phyloP scores from a whole-genome alignment of 2,888 invertebrate genomes.

The Bruchidius siliquastri region DNA sequence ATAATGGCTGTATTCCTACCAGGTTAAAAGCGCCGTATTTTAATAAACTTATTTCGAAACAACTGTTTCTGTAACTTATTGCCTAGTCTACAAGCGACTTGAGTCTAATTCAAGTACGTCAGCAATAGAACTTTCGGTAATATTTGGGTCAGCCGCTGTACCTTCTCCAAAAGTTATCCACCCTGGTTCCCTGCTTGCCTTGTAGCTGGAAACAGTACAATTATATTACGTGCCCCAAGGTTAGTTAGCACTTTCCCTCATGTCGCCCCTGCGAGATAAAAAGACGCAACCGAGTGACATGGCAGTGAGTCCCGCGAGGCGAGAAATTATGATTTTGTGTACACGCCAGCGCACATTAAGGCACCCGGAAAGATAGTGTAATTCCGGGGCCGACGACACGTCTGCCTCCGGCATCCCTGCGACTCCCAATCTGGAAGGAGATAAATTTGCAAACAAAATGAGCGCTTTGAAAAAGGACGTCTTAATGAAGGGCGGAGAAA shows the following conservation, averaged over 20 bases:
- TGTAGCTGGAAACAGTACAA: background rate
- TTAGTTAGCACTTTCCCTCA: background rate
- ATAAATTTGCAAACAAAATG: slow-evolving; percentile 4
- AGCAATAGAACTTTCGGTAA: too few relatives aligned
- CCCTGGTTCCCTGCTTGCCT: too few relatives aligned
- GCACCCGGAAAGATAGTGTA: background rate
- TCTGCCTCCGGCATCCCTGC: background rate
- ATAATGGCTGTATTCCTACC: too few relatives aligned
- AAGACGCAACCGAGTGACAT: background rate
- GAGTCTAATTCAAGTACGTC: too few relatives aligned
- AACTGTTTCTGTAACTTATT: too few relatives aligned
- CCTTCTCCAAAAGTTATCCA: too few relatives aligned
- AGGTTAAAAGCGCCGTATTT: too few relatives aligned
- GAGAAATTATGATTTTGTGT: background rate
- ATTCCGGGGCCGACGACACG: background rate
- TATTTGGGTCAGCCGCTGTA: too few relatives aligned
- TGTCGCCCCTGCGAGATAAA: background rate
- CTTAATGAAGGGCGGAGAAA: background rate
- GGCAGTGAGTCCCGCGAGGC: background rate
- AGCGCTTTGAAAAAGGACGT: background rate
- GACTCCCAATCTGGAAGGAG: background rate
- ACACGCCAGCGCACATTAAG: background rate
- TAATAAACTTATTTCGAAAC: too few relatives aligned
- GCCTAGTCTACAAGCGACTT: too few relatives aligned
- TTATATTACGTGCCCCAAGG: background rate